Evolutionary conservation across 2,888 invertebrate genomes (phyloP), one percentile per base, ranked within the genome.

Genomic region (Keiferia lycopersicella): DNA sequence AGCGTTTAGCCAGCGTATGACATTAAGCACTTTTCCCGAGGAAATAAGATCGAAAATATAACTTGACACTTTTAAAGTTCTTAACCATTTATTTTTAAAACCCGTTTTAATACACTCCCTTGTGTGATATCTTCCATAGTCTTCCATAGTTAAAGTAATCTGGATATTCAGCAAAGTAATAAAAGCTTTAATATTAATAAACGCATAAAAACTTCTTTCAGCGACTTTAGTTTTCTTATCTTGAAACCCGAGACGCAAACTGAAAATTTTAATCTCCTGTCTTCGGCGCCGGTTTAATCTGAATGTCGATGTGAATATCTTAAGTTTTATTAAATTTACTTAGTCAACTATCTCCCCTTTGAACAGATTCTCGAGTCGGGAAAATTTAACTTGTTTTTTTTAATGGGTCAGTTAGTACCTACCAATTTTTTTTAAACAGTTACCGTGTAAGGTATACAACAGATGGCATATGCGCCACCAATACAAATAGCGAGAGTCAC

Each of bases 291-390:
- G 2, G 34, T 56, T 56, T 56, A 56, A 56, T 56, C 56, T 56
- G 34, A 56, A 56, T 16, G 56, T 56, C 56, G 51, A 41, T 41
- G 58, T 60, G 20, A 61, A 61, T 61, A 50, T 61, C 56, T 56
- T 34, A 34, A 34, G 41, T 34, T 61, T 61, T 61, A 61, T 61
- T 61, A 61, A 61, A 61, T 61, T 61, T 61, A 61, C 61, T 61
- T 61, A 50, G 61, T 50, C 48, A 61, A 61, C 61, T 61, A 61
- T 61, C 60, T 34, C 45, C n/a, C 56, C 34, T 56, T 56, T 56
- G 56, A 56, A 56, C 56, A 14, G 34, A 34, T 41, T 34, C 22
- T 61, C 48, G 50, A 34, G 18, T 61, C 34, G 61, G 50, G 61
- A 61, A 61, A 61, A 61, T 61, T 50, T 34, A 61, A 45, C 60